Evolutionary conservation across 2,888 invertebrate species (phyloP).

Genomic region (Pogonocherus hispidulus): DNA sequence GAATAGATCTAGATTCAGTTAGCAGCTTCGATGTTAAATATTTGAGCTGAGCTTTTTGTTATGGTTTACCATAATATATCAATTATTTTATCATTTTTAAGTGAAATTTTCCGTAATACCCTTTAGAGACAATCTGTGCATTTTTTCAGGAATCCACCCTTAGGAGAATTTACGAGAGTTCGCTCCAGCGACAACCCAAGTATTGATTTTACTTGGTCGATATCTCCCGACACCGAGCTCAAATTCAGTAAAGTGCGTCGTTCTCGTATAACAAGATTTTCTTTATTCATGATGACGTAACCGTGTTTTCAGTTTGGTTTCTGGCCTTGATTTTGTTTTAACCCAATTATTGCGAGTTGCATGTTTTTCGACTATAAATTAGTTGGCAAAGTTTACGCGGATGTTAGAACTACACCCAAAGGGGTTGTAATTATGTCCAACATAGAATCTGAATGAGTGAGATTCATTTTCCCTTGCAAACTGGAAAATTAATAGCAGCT

Average conservation of each 20-base stretch:
- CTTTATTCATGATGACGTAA: constrained; percentile 49
- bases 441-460: background rate
- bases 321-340: constrained; percentile 46
- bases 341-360: constrained; percentile 44
- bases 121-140: no score
- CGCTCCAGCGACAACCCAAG: constrained; percentile 9
- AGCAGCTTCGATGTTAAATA: no score
- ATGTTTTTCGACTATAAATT: constrained; percentile 35
- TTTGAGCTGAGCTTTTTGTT: no score
- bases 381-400: background rate
- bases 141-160: background rate
- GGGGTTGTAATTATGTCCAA: background rate
- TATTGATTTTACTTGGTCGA: constrained; percentile 48
- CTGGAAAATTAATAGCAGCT: background rate
- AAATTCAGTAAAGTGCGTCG: constrained; percentile 33
- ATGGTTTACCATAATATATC: no score
- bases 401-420: background rate
- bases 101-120: no score
- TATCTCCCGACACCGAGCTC: constrained; percentile 27
- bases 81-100: no score
- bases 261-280: constrained; percentile 46
- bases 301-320: constrained; percentile 39
- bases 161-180: constrained; percentile 21
- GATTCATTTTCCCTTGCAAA: background rate
- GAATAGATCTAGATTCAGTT: no score